Base-by-base conservation (phyloP, 2,797 vertebrate genomes). In the Lacerta agilis region DNA sequence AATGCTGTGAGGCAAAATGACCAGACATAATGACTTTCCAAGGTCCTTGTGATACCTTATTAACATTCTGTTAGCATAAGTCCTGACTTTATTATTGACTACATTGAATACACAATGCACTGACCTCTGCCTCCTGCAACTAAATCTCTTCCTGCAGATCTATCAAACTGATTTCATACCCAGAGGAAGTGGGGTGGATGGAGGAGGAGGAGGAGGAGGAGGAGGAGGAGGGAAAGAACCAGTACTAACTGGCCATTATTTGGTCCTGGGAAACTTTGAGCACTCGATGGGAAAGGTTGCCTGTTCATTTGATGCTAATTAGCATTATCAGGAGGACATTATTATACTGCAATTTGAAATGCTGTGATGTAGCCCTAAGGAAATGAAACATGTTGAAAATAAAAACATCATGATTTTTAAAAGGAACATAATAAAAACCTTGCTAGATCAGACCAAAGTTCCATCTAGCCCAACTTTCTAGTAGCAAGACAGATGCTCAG, bases 11-110 rank as follows among this genome's bases (percentile, higher is more conserved):
- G 97, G 97, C 97, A 97, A 73, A 95, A 96, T 97, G 97, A 96
- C 96, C 97, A 97, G 97, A 98, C 98, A 97, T 98, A 98, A 98
- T 98, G 98, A 98, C 98, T 98, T 99, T 98, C 97, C 97, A 98
- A 98, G 98, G 98, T 99, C 98, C 98, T 99, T 99, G 98, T 97
- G 96, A 96, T 96, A 96, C 97, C 98, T 98, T 96, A 98, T 99
- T 99, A 99, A 97, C 98, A 99, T 99, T 98, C 98, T 92, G 96
- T 95, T 96, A 97, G 98, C 98, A 98, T 98, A 97, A 98, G 98
- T 98, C 97, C 98, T 98, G 98, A 99, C 98, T 99, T 99, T 99
- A 99, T 99, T 99, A 99, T 99, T 99, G 98, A 99, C 98, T 99
- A 97, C 98, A 98, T 97, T 98, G 98, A 99, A 99, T 98, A 99